Evolutionary conservation across 2,797 vertebrate genomes (phyloP).

Genomic region (Chloroceryle amazona): DNA sequence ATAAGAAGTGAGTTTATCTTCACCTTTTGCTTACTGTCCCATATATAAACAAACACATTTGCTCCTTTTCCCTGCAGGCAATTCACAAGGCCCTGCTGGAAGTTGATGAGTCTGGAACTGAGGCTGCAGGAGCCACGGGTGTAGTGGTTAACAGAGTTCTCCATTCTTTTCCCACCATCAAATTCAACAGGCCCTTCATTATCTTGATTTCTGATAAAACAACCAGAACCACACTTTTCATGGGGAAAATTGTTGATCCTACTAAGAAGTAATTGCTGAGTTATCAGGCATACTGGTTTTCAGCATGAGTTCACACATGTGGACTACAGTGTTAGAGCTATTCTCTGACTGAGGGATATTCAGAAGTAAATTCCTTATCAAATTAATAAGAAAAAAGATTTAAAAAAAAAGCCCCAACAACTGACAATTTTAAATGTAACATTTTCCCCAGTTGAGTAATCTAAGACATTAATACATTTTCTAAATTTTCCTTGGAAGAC

Average conservation of each 20-base stretch:
- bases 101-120: conserved; percentile 88
- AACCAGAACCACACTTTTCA: conserved; percentile 85
- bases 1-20: not conserved
- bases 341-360: not conserved
- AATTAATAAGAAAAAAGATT: not conserved
- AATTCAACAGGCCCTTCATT: conserved; percentile 88
- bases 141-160: conserved; percentile 61
- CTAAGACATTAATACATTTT: not conserved
- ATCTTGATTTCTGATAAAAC: conserved; percentile 86
- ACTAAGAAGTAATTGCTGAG: conserved; percentile 43
- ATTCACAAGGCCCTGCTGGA: conserved; percentile 89
- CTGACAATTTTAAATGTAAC: not conserved
- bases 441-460: not conserved
- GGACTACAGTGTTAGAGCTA: not conserved
- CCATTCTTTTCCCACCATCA: conserved; percentile 46
- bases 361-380: not conserved
- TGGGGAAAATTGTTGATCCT: conserved; percentile 90
- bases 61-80: conserved; percentile 76
- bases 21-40: not conserved
- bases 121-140: conserved; percentile 84
- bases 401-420: not conserved
- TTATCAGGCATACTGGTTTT: not conserved
- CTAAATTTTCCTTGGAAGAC: not conserved
- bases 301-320: not conserved
- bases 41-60: not conserved